Percentiles rank a stretch among this genome's conserved stretches.
Conservation (phyloP, 2,797 vertebrate genomes). For the Pristis pectinata region DNA sequence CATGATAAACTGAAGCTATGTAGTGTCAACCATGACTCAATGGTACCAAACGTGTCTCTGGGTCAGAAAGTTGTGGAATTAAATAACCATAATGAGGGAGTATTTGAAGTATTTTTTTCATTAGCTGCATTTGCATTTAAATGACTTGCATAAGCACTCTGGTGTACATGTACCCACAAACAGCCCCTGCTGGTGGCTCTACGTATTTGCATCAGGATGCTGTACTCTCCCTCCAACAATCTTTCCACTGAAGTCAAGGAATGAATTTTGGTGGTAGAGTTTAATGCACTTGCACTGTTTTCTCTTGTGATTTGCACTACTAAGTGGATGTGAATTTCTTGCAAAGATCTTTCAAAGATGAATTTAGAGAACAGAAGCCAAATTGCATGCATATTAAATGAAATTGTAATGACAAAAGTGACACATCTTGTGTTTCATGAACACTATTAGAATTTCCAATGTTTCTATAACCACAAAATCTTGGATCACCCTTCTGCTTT, state of each 20-base stretch:
- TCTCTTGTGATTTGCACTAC: no score
- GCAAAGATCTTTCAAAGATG: not conserved
- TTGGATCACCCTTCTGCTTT: not conserved
- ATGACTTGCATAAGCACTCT: not conserved
- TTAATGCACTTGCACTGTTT: not conserved
- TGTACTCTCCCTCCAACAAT: no score
- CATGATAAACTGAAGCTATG: not conserved
- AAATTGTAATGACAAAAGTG: not conserved
- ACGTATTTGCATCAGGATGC: no score
- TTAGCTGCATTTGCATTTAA: not conserved
- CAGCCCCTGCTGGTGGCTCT: no score
- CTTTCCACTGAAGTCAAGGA: no score
- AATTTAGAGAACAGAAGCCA: not conserved
- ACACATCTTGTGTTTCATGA: not conserved
- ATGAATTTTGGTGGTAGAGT: not conserved
- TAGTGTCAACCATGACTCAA: not conserved
- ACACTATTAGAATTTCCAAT: not conserved
- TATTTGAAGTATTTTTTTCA: slow-evolving; percentile 13
- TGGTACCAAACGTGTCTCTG: not conserved
- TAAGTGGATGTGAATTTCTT: no score
- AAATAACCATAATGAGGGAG: not conserved
- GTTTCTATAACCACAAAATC: not conserved
- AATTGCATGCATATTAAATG: not conserved
- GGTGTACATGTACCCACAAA: no score
- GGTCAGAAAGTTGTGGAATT: not conserved